Evolutionary conservation across 1,140 invertebrate species (phyloP).

Genomic region (Caenorhabditis inopinata): DNA sequence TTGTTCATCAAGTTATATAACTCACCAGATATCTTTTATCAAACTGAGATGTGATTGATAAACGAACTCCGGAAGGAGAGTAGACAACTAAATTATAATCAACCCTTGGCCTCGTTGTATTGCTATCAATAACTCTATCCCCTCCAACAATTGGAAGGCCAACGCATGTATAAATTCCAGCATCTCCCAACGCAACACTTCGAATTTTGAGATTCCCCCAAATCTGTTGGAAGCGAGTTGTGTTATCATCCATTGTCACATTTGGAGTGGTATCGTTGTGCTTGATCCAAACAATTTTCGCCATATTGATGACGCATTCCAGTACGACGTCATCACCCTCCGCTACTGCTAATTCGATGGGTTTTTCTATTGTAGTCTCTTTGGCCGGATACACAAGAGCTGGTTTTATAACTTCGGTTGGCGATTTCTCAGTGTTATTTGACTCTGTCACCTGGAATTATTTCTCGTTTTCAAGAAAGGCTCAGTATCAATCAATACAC

Average conservation of each 20-base stretch:
- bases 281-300: conserved; percentile 44
- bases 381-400: conserved; percentile 22
- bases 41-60: conserved; percentile 45
- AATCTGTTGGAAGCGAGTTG: conserved; percentile 53
- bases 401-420: conserved; percentile 19
- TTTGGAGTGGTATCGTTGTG: conserved; percentile 48
- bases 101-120: conserved; percentile 35
- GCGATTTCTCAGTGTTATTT: background rate
- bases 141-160: conserved; percentile 41
- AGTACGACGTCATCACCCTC: conserved; percentile 52
- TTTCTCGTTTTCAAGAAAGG: no score
- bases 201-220: conserved; percentile 57
- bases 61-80: conserved; percentile 54
- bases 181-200: conserved; percentile 43
- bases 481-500: no score
- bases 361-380: conserved; percentile 40
- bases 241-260: conserved; percentile 53
- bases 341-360: conserved; percentile 50
- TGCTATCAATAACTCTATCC: background rate
- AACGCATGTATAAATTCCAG: conserved; percentile 55
- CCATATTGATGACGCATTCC: conserved; percentile 56
- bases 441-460: conserved; percentile 6
- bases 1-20: no score
- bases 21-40: conserved; percentile 45
- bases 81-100: conserved; percentile 54